phyloP scores from a whole-genome alignment of 2,888 invertebrate species.

The Apodemia hepburni region DNA sequence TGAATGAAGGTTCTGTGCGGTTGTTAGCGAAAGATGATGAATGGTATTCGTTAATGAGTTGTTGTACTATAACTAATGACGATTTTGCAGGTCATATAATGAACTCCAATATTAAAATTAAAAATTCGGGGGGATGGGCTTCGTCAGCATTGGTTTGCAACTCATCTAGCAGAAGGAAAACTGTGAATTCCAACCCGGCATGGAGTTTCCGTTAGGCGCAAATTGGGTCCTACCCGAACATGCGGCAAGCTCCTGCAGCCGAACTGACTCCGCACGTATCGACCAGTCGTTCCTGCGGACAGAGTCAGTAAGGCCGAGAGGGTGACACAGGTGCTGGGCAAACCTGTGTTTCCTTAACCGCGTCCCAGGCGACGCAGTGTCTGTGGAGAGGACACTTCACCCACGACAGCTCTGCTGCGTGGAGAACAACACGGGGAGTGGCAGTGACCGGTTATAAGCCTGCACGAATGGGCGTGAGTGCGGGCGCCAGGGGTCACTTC shows the following conservation, averaged over 20 bases:
- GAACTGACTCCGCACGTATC: background rate
- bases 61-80: too few relatives aligned
- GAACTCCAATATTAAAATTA: too few relatives aligned
- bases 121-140: background rate
- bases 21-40: too few relatives aligned
- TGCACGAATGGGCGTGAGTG: background rate
- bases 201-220: conserved; percentile 14
- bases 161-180: background rate
- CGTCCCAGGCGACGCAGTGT: too few relatives aligned
- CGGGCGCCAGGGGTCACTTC: too few relatives aligned
- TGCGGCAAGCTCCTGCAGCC: conserved; percentile 7
- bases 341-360: conserved; percentile 1
- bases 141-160: background rate
- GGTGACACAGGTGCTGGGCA: conserved; percentile 12
- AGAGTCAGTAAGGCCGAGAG: conserved; percentile 13
- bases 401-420: background rate
- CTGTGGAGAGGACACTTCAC: too few relatives aligned
- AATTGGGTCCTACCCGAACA: conserved; percentile 2
- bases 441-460: conserved; percentile 19
- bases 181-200: conserved; percentile 14
- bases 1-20: too few relatives aligned
- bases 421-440: conserved; percentile 17
- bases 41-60: too few relatives aligned
- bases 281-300: conserved; percentile 16
- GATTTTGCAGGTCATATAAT: too few relatives aligned